Base-by-base conservation (phyloP, 2,797 vertebrate species). In the Trematomus bernacchii region DNA sequence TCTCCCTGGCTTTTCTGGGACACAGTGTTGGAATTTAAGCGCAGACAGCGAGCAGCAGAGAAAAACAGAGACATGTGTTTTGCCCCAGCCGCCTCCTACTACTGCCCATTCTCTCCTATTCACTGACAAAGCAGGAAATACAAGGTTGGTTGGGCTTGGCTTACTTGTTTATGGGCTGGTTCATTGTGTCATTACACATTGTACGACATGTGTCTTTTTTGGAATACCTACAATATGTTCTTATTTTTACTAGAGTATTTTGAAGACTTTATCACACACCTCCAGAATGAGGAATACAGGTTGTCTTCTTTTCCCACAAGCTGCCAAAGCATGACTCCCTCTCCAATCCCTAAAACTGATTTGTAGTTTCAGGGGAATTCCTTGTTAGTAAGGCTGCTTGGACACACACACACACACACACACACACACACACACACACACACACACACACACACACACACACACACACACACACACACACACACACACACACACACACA, bases 41-140 rank as follows among this genome's bases (percentile, higher is more conserved):
- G 1, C 69, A 52, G 71, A 60, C 74, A 0, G 43, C 16, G 4
- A 82, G 58, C 80, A 42, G 15, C 61, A 59, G 71, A 76, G 84
- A 44, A 50, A 82, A 82, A 84, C 9, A 59, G 82, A 89, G 90
- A 89, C 91, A 95, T 94, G 93, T 87, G 89, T 88, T 90, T 89
- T 74, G 78, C 69, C 70, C 80, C 79, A 18, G 76, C 72, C 5
- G 74, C 82, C 84, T 88, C 27, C 86, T 71, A 67, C 86, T 50
- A 58, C 86, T 69, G 80, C 80, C 65, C 65, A 33, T 66, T 83
- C 69, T 82, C 78, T 86, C 74, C 76, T 80, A 72, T 83, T 85
- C 89, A 86, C 83, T 93, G 91, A 93, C 65, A 76, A 42, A 70
- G 42, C 69, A 90, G 77, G 77, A 86, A 85, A 65, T 10, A 71